Evolutionary conservation across 2,113 vertebrate species (phyloP).

Genomic region (Thunnus thynnus): DNA sequence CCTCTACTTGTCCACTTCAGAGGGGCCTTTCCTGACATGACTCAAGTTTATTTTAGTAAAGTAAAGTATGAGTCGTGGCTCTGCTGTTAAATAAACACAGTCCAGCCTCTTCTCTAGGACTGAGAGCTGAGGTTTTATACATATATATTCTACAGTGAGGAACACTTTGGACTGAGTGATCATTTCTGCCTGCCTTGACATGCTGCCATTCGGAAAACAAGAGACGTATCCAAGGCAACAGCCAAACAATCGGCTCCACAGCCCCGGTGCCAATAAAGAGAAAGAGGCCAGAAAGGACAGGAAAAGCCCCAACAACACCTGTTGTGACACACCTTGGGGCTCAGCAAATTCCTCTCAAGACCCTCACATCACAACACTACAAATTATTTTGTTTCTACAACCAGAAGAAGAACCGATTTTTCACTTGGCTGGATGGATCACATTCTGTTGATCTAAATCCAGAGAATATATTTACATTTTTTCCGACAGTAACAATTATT

Average conservation of each 20-base stretch:
- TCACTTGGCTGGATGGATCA: background rate
- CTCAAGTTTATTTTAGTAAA: background rate
- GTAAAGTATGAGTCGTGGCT: constrained; percentile 15
- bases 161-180: constrained; percentile 67
- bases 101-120: constrained; percentile 11
- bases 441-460: background rate
- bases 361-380: constrained; percentile 45
- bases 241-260: constrained; percentile 77
- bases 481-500: background rate
- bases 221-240: constrained; percentile 74
- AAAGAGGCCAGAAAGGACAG: constrained; percentile 64
- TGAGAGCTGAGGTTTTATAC: constrained; percentile 24
- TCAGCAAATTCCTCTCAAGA: constrained; percentile 64
- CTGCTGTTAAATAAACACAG: background rate
- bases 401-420: too few relatives aligned
- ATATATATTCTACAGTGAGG: constrained; percentile 25
- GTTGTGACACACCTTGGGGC: constrained; percentile 73
- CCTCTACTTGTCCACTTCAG: background rate
- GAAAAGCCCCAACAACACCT: constrained; percentile 77
- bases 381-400: constrained; percentile 50
- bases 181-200: constrained; percentile 76
- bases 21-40: background rate
- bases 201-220: constrained; percentile 77
- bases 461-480: background rate
- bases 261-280: constrained; percentile 63